Percentiles rank a stretch among this genome's conserved stretches.
phyloP scores from a whole-genome alignment of 2,888 invertebrate genomes.

The Diadegma fenestrale region DNA sequence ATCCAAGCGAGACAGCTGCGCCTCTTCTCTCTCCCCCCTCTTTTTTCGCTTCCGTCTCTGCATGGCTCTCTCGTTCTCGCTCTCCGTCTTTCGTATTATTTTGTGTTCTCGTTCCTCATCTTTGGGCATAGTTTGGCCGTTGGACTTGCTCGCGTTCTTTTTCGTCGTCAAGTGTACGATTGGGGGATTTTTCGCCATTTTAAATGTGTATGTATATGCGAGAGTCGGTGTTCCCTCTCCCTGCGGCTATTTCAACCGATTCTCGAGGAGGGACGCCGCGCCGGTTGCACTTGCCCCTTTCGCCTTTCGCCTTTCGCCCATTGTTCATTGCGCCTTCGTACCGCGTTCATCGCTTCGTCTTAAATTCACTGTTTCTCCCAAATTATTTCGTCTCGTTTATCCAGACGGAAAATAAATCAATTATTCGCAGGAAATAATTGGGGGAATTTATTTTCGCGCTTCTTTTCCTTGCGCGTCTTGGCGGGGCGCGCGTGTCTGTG shows the following conservation, averaged over 20 bases:
- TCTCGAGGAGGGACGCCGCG: constrained; percentile 75
- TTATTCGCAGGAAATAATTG: not conserved
- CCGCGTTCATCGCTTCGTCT: constrained; percentile 32
- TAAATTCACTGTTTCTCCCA: not conserved
- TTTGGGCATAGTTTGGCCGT: constrained; percentile 25
- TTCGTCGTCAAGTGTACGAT: constrained; percentile 41
- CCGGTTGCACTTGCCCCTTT: constrained; percentile 80
- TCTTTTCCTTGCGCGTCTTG: not conserved
- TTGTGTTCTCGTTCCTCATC: constrained; percentile 9
- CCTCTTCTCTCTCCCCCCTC: not conserved
- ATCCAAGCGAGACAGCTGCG: constrained; percentile 31
- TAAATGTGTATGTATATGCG: not conserved
- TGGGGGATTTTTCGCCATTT: constrained; percentile 43
- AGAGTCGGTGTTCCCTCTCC: constrained; percentile 31
- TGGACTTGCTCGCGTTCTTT: constrained; percentile 20
- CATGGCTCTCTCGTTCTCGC: not conserved
- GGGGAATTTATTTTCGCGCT: not conserved
- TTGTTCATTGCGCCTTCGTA: constrained; percentile 75
- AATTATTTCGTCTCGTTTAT: not conserved
- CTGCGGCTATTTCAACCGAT: constrained; percentile 4
- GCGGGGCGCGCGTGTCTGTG: not conserved
- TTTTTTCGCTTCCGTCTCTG: not conserved
- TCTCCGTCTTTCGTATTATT: not conserved
- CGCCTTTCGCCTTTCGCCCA: constrained; percentile 78
- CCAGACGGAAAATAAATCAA: not conserved